Conservation (phyloP, 2,888 invertebrate genomes). For the Tridacna gigas region DNA sequence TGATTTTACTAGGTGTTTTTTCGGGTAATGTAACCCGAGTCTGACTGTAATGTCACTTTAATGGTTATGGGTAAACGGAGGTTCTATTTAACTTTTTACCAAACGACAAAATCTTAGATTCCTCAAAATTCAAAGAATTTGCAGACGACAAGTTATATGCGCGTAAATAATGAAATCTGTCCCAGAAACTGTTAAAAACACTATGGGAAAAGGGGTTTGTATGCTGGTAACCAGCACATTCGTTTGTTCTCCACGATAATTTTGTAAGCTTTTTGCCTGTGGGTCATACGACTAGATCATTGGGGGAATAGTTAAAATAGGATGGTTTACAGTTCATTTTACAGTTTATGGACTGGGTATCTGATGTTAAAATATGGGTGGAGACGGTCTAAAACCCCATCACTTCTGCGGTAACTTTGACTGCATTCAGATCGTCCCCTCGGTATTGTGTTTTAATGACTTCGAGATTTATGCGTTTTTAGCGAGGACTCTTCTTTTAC, state of each 20-base stretch:
- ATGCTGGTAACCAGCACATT: too few relatives aligned
- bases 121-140: too few relatives aligned
- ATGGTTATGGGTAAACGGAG: neutral
- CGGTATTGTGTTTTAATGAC: neutral
- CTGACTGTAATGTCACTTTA: neutral
- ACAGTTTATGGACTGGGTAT: neutral
- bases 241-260: too few relatives aligned
- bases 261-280: too few relatives aligned
- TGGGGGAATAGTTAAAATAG: neutral
- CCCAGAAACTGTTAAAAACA: too few relatives aligned
- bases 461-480: too few relatives aligned
- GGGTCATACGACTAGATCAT: too few relatives aligned
- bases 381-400: neutral
- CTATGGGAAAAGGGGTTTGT: too few relatives aligned
- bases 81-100: neutral
- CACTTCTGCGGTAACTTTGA: neutral
- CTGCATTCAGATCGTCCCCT: neutral
- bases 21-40: neutral
- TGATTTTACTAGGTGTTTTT: neutral
- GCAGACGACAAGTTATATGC: too few relatives aligned
- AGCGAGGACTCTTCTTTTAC: too few relatives aligned
- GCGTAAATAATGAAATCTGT: too few relatives aligned
- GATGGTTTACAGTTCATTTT: neutral
- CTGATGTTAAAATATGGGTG: neutral
- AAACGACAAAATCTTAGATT: too few relatives aligned